Conservation (phyloP, 2,888 invertebrate species). For the Callimorpha dominula region DNA sequence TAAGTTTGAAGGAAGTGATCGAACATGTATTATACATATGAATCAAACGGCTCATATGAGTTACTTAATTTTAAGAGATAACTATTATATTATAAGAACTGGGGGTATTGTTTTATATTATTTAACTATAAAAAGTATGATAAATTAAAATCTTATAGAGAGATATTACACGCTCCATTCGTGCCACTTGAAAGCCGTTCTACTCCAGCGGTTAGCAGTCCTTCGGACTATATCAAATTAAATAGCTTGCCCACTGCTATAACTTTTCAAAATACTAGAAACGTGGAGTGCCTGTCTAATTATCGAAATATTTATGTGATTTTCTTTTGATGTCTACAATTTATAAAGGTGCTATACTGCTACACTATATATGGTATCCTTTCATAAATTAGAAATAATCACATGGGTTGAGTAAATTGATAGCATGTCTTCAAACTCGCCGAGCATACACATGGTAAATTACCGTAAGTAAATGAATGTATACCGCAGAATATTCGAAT, state of each 20-base stretch:
- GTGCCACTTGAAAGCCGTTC: neutral
- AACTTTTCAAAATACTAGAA: neutral
- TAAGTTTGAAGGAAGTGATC: neutral
- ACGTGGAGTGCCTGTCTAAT: neutral
- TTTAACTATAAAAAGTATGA: too few species aligned
- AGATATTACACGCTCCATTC: neutral
- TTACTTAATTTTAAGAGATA: neutral
- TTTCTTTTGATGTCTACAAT: neutral
- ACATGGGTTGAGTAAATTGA: neutral
- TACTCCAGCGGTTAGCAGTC: neutral
- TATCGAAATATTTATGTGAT: slow-evolving; percentile 4
- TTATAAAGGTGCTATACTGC: neutral
- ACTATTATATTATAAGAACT: neutral
- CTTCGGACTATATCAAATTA: slow-evolving; percentile 1
- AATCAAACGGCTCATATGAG: neutral
- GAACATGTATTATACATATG: neutral
- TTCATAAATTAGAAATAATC: neutral
- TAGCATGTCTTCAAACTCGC: neutral
- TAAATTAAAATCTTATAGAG: neutral
- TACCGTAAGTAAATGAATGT: slow-evolving; percentile 15
- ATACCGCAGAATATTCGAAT: slow-evolving; percentile 43
- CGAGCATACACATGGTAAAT: slow-evolving; percentile 4
- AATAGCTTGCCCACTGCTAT: neutral
- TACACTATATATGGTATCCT: neutral
- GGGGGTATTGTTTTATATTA: too few species aligned